Base-by-base conservation (phyloP, 1,140 invertebrate genomes). In the Cherax destructor region DNA sequence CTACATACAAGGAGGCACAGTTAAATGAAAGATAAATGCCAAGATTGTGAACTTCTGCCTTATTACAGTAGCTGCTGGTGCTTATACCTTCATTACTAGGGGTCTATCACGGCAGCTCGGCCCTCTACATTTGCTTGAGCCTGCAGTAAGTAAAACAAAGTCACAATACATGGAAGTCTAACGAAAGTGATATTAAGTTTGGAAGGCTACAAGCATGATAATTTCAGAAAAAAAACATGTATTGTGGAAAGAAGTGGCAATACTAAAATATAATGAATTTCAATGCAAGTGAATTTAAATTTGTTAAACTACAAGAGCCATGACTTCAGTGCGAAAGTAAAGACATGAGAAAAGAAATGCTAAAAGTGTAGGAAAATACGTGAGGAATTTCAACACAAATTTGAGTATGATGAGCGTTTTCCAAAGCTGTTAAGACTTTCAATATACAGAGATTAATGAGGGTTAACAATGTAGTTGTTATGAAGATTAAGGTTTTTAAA, bases 81-180 rank as follows among this genome's bases (percentile, higher is more conserved):
- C 59, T 83, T 10, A 61, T 83, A 83, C 81, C 81, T 83, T 83
- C 81, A 69, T 47, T 69, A 83, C 30, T 47, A 83, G 81, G 69
- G 81, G 59, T 21, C 61, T 83, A 83, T 65, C 81, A 30, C 81
- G 59, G 30, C 30, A 49, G 81, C 18, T 9, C 18, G 24, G 49
- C 24, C 59, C 61, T 47, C 81, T 83, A 83, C 81, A 41, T 61
- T 69, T 83, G 59, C 59, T 30, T 83, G 81, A 24, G 56, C 81
- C 81, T 83, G 81, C 61, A 49, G 81, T 65, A 83, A 65, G 69
- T 61, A 83, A 83, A 69, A 69, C 61, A 69, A 61, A 11, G 81
- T 69, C 24, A 69, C 81, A 69, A 83, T 83, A 69, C n/a, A 30
- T 4, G 21, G n/a, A 83, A 21, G 13, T 61, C 81, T 41, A 47